A percentile compares a stretch with the other conserved stretches of the same genome.
Evolutionary conservation across 1,140 invertebrate species (phyloP).

Genomic region (Drosophila miranda): DNA sequence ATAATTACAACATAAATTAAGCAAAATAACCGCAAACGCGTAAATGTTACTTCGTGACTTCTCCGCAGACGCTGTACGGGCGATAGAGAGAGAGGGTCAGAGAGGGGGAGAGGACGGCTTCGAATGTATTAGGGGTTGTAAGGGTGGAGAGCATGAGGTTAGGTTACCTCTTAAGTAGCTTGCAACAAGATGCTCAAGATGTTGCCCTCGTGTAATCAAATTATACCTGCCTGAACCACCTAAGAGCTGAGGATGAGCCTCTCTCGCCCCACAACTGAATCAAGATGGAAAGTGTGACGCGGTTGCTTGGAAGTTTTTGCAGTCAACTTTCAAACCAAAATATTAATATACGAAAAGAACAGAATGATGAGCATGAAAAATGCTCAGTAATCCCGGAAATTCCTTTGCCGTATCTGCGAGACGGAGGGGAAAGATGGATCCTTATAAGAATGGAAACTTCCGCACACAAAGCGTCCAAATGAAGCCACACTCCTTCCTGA

Average conservation of each 20-base stretch:
- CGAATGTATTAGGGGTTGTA: conserved; percentile 13
- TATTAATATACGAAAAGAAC: conserved; percentile 9
- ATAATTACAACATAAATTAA: conserved; percentile 70
- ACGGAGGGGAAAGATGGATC: no score
- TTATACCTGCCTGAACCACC: background rate
- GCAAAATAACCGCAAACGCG: conserved; percentile 65
- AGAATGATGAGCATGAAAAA: conserved; percentile 14
- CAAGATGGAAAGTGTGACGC: background rate
- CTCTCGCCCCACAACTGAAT: no score
- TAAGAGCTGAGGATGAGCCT: no score
- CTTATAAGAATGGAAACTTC: no score
- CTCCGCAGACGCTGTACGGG: background rate
- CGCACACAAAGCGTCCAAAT: conserved; percentile 12
- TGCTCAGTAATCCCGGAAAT: background rate
- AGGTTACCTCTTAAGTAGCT: conserved; percentile 8
- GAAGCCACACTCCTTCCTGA: conserved; percentile 54
- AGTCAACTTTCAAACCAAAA: background rate
- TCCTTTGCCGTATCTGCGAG: background rate
- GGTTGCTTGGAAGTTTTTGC: background rate
- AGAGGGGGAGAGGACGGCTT: conserved; percentile 5
- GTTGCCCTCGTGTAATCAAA: background rate
- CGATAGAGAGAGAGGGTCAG: conserved; percentile 18
- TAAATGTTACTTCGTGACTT: conserved; percentile 64
- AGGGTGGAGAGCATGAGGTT: conserved; percentile 1
- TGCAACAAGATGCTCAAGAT: no score